These are phyloP conservation scores for Actenoides hombroni DNA, from an alignment of 2,113 vertebrate genomes.

Conservation along the genomic window DNA sequence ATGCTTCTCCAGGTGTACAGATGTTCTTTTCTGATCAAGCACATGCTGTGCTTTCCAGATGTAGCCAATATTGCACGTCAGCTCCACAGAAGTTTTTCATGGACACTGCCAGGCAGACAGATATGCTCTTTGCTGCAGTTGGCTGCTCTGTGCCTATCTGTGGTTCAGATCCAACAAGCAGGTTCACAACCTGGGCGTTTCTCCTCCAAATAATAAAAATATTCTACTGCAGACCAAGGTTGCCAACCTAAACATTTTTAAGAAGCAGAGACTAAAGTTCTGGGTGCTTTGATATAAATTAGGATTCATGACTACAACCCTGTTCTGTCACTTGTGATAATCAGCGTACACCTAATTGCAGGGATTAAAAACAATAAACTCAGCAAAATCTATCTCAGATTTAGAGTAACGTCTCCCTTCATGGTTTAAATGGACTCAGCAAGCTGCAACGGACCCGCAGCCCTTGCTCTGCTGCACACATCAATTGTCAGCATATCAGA, in stretches of 20 bases:
- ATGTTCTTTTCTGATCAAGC: neutral
- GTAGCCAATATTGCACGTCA: neutral
- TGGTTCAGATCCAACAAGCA: neutral
- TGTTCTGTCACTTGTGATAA: neutral
- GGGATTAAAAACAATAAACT: neutral
- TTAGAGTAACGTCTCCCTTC: neutral
- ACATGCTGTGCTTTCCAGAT: neutral
- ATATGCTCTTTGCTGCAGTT: neutral
- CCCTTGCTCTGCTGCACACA: neutral
- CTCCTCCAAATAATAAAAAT: neutral
- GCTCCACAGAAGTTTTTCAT: neutral
- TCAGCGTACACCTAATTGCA: neutral
- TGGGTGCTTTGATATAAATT: constrained; percentile 74
- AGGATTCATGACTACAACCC: constrained; percentile 48
- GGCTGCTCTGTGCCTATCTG: neutral
- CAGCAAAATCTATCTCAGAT: neutral
- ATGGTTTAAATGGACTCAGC: neutral
- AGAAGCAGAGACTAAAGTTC: constrained; percentile 45
- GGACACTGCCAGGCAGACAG: neutral
- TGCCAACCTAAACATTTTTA: neutral
- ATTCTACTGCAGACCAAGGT: neutral
- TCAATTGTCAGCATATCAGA: neutral
- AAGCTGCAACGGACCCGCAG: neutral
- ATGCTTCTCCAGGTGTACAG: neutral
- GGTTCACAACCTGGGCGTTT: neutral